Conservation (phyloP, 2,888 invertebrate genomes). For the Bunonema sp. region DNA sequence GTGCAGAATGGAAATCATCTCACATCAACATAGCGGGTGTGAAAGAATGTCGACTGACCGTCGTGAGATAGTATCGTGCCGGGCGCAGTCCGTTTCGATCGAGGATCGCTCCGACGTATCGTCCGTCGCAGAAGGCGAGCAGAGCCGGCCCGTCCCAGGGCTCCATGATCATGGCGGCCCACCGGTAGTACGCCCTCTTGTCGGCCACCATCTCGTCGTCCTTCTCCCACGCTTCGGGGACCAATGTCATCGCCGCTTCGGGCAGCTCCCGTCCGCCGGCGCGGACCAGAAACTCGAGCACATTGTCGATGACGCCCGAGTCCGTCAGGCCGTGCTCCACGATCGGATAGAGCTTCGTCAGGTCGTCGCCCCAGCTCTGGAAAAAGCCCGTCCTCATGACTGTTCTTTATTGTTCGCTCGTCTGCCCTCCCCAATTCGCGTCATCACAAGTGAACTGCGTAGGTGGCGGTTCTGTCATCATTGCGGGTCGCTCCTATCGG, state of each 20-base stretch:
- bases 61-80: constrained; percentile 73
- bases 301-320: constrained; percentile 92
- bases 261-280: constrained; percentile 75
- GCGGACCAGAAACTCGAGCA: constrained; percentile 82
- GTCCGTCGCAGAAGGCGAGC: constrained; percentile 89
- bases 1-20: too few relatives aligned
- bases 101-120: constrained; percentile 69
- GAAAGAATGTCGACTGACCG: too few relatives aligned
- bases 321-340: constrained; percentile 90
- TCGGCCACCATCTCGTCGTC: constrained; percentile 63
- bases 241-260: constrained; percentile 98
- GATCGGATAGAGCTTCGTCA: constrained; percentile 80
- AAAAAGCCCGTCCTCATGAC: constrained; percentile 41
- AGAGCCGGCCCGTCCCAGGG: constrained; percentile 97
- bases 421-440: not conserved
- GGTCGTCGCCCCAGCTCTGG: constrained; percentile 60
- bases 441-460: not conserved
- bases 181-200: constrained; percentile 85
- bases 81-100: constrained; percentile 81
- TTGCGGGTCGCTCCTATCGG: too few relatives aligned
- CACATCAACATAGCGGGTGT: not conserved
- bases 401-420: too few relatives aligned
- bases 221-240: constrained; percentile 46
- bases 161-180: constrained; percentile 92
- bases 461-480: not conserved